A percentile compares a stretch with the other conserved stretches of the same genome.
These are phyloP conservation scores for Ladona fulva DNA, from an alignment of 1,140 invertebrate genomes.

Conservation along the genomic window DNA sequence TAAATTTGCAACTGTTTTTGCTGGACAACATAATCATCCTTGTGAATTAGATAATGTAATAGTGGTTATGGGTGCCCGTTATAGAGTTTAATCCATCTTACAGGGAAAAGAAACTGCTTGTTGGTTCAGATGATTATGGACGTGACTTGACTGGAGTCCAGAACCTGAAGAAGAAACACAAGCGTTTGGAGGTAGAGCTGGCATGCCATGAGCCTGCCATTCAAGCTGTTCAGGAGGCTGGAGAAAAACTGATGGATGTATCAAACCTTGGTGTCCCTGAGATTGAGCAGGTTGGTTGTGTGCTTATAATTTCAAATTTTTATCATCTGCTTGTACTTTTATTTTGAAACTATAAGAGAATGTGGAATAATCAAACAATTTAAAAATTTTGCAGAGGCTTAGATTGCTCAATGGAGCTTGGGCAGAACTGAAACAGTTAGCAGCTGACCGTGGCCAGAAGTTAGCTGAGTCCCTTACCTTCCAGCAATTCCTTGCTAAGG, in stretches of 20 bases:
- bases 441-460: slow-evolving; percentile 79
- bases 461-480: slow-evolving; percentile 90
- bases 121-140: slow-evolving; percentile 96
- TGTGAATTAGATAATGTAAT: too few species aligned
- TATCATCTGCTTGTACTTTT: too few species aligned
- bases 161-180: slow-evolving; percentile 97
- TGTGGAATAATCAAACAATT: background rate
- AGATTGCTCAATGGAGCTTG: slow-evolving; percentile 80
- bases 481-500: slow-evolving; percentile 95
- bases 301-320: too few species aligned
- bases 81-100: slow-evolving; percentile 18
- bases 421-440: slow-evolving; percentile 82
- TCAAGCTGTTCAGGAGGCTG: slow-evolving; percentile 92
- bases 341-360: background rate
- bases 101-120: slow-evolving; percentile 93
- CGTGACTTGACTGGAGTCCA: slow-evolving; percentile 96
- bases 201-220: slow-evolving; percentile 95
- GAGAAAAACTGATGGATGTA: slow-evolving; percentile 92
- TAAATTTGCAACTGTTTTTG: too few species aligned
- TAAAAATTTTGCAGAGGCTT: slow-evolving; percentile 47
- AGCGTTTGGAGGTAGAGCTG: slow-evolving; percentile 85
- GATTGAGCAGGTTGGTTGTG: slow-evolving; percentile 61
- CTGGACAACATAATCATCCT: too few species aligned
- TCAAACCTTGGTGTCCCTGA: slow-evolving; percentile 94
- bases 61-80: too few species aligned